A percentile compares a stretch with the other conserved stretches of the same genome.
phyloP scores from a whole-genome alignment of 2,888 invertebrate genomes.

The Diarsia mendica region DNA sequence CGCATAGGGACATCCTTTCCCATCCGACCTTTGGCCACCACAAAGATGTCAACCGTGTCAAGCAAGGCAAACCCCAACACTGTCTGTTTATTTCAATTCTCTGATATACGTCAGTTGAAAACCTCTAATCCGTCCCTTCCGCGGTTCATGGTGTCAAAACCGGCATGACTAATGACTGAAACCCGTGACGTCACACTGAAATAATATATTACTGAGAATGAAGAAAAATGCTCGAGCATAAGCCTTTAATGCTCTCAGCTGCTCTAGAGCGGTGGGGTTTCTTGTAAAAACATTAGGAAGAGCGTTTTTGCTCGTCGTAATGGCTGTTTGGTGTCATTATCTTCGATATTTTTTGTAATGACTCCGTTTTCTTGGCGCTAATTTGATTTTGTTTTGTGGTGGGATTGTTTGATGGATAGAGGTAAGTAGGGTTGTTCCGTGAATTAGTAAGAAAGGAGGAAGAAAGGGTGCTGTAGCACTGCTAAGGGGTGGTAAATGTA shows the following conservation, averaged over 20 bases:
- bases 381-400: conserved; percentile 52
- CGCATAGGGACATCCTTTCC: too few relatives aligned
- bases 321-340: conserved; percentile 61
- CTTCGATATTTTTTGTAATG: conserved; percentile 55
- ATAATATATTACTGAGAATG: conserved; percentile 79
- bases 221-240: conserved; percentile 76
- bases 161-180: conserved; percentile 77
- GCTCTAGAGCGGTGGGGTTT: conserved; percentile 56
- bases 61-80: conserved; percentile 29
- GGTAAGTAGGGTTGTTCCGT: too few relatives aligned
- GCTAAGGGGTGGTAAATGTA: not conserved
- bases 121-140: conserved; percentile 57
- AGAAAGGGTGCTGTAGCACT: not conserved
- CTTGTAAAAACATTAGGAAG: conserved; percentile 59
- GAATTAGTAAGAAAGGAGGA: not conserved
- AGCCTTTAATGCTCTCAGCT: conserved; percentile 73
- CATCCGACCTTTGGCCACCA: conserved; percentile 7
- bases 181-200: conserved; percentile 72
- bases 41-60: conserved; percentile 20
- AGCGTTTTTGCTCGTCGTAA: conserved; percentile 58
- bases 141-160: conserved; percentile 67
- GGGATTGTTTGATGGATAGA: not conserved
- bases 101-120: conserved; percentile 39
- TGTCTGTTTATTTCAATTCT: conserved; percentile 49
- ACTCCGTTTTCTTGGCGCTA: conserved; percentile 47